A percentile compares a stretch with the other conserved stretches of the same genome.
Evolutionary conservation across 2,797 vertebrate species (phyloP).

Genomic region (Natrix natrix): DNA sequence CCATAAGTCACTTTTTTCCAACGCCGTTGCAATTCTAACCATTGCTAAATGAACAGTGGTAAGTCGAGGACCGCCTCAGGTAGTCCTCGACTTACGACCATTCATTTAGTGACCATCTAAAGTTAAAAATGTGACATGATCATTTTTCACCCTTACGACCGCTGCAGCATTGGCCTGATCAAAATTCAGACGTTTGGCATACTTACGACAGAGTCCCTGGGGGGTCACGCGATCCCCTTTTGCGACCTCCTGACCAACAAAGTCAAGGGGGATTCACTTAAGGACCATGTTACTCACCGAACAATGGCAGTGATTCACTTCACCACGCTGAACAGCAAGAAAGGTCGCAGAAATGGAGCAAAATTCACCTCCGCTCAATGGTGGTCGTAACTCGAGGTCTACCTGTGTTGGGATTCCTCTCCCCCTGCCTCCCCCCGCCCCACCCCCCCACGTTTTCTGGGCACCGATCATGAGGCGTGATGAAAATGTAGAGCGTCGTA

Average conservation of each 20-base stretch:
- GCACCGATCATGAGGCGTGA: not conserved
- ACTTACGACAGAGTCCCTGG: too few relatives aligned
- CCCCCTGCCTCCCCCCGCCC: too few relatives aligned
- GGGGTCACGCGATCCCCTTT: too few relatives aligned
- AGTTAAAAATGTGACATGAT: not conserved
- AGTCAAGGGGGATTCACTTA: not conserved
- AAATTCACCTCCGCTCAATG: too few relatives aligned
- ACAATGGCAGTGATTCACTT: not conserved
- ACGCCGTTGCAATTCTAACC: not conserved
- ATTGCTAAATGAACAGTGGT: not conserved
- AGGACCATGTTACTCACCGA: not conserved
- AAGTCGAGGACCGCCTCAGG: not conserved
- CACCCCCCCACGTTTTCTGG: not conserved
- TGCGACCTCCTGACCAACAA: not conserved
- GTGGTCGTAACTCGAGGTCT: not conserved
- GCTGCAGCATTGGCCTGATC: not conserved
- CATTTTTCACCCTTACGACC: not conserved
- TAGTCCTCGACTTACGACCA: too few relatives aligned
- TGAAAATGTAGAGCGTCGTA: not conserved
- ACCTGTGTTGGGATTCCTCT: not conserved
- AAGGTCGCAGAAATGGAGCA: too few relatives aligned
- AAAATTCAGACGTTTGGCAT: too few relatives aligned
- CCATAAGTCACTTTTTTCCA: not conserved
- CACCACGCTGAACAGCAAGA: too few relatives aligned
- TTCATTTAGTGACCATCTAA: not conserved